Conservation (phyloP, 2,888 invertebrate genomes). For the Isoperla grammatica region DNA sequence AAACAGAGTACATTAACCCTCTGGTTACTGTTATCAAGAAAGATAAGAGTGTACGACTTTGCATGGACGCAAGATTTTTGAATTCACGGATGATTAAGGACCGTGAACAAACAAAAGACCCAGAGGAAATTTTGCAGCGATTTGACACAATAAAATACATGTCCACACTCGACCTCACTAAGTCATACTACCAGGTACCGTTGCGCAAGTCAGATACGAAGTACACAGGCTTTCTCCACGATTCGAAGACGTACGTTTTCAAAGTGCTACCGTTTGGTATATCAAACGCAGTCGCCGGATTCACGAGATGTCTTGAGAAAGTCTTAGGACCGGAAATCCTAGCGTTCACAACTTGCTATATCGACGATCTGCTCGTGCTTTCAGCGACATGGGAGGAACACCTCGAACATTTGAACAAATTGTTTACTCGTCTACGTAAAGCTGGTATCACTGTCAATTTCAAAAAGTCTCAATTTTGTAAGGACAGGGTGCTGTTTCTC, state of each 20-base stretch:
- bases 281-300: no score
- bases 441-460: not conserved
- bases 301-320: not conserved
- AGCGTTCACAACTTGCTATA: not conserved
- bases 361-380: not conserved
- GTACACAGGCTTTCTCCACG: slow-evolving; percentile 30
- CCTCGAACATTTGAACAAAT: not conserved
- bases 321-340: not conserved
- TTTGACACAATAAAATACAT: slow-evolving; percentile 32
- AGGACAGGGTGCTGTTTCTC: slow-evolving; percentile 1
- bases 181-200: slow-evolving; percentile 29
- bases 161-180: slow-evolving; percentile 26
- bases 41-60: slow-evolving; percentile 36
- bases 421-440: not conserved
- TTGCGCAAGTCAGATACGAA: slow-evolving; percentile 20
- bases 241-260: slow-evolving; percentile 26
- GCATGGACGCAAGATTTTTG: slow-evolving; percentile 37
- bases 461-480: not conserved
- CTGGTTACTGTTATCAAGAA: slow-evolving; percentile 36
- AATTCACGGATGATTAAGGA: slow-evolving; percentile 37
- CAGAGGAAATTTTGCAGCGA: slow-evolving; percentile 31
- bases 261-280: slow-evolving; percentile 28
- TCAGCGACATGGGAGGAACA: not conserved
- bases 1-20: slow-evolving; percentile 36
- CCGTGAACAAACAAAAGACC: slow-evolving; percentile 32